Percentiles rank a stretch among this genome's conserved stretches.
Evolutionary conservation across 2,797 vertebrate species (phyloP).

Genomic region (Acomys russatus): DNA sequence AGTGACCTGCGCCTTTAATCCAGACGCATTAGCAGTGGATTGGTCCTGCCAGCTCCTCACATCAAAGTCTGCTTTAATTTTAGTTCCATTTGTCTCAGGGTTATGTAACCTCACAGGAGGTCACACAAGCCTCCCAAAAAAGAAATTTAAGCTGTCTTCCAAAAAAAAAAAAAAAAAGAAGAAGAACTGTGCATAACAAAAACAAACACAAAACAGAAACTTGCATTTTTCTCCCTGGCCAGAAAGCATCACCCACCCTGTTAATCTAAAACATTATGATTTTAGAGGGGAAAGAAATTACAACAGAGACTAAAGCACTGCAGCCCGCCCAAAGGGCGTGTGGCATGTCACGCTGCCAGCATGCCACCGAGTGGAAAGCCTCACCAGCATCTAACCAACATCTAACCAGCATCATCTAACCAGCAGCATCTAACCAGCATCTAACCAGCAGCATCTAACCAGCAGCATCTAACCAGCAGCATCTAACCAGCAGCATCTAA

Average conservation of each 20-base stretch:
- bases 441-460: constrained; percentile 90
- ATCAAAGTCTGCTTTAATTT: constrained; percentile 87
- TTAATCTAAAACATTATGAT: constrained; percentile 76
- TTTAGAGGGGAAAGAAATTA: constrained; percentile 62
- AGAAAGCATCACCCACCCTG: constrained; percentile 45
- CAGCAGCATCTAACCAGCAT: constrained; percentile 71
- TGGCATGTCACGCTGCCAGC: constrained; percentile 40
- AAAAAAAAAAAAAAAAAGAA: constrained; percentile 76
- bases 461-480: constrained; percentile 69
- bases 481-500: constrained; percentile 59
- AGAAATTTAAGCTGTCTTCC: constrained; percentile 84
- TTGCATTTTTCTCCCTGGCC: constrained; percentile 65
- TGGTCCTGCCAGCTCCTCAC: constrained; percentile 81
- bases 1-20: constrained; percentile 81
- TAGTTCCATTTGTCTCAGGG: constrained; percentile 86
- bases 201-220: constrained; percentile 79
- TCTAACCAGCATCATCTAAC: constrained; percentile 81
- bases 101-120: constrained; percentile 87
- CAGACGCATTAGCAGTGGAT: constrained; percentile 80
- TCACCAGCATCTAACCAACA: constrained; percentile 90
- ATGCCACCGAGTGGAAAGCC: constrained; percentile 70
- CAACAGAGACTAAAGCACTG: constrained; percentile 77
- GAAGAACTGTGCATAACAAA: constrained; percentile 72
- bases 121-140: constrained; percentile 87
- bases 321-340: constrained; percentile 57